Conservation (phyloP, 2,113 vertebrate species). For the Cavia aperea region DNA sequence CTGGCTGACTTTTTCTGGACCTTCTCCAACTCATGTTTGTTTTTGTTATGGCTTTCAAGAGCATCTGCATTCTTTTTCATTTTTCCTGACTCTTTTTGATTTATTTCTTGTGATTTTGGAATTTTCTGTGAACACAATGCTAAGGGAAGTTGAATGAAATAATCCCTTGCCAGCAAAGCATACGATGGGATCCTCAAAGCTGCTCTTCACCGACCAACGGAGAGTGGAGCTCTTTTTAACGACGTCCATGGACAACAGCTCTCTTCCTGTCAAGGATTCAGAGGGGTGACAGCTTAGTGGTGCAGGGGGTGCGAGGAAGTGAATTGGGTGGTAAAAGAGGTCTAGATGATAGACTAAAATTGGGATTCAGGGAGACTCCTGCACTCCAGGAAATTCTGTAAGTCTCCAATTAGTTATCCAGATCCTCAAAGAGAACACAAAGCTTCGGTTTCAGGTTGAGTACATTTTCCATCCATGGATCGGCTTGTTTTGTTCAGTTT, state of each 20-base stretch:
- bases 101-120: constrained; percentile 28
- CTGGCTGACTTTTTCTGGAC: neutral
- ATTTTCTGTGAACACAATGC: constrained; percentile 21
- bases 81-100: neutral
- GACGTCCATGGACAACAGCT: neutral
- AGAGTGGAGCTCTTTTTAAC: neutral
- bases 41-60: neutral
- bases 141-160: neutral
- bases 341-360: constrained; percentile 12
- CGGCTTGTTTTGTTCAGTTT: constrained; percentile 78
- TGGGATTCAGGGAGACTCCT: constrained; percentile 10
- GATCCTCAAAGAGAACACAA: constrained; percentile 49
- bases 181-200: neutral
- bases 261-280: neutral
- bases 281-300: neutral
- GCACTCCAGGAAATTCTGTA: constrained; percentile 66
- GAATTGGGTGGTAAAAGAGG: neutral
- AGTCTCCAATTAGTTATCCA: constrained; percentile 47
- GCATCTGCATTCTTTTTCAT: neutral
- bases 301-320: neutral
- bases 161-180: neutral
- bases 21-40: neutral
- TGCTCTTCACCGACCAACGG: neutral
- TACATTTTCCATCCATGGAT: constrained; percentile 80
- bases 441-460: constrained; percentile 76